Evolutionary conservation across 2,113 vertebrate species (phyloP), one percentile per base, ranked within the genome.

Genomic region (Malaclemys terrapin): DNA sequence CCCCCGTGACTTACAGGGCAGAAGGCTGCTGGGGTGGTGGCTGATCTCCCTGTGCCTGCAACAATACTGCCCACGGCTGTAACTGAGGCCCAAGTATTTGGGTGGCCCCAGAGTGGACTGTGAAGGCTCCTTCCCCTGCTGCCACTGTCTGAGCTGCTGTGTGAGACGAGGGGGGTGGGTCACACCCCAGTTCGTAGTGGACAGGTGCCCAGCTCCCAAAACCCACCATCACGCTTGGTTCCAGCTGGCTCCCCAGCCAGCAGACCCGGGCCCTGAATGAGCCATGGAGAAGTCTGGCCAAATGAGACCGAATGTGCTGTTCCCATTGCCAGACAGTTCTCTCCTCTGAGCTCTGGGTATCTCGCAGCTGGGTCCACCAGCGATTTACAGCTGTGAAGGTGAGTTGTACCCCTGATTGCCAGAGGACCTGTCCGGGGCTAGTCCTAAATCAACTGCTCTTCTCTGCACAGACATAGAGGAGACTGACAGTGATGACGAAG

Each of bases 401-500:
- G 12, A 16, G 62, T 19, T 69, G 31, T 72, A 38, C 17, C 59
- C 3, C 65, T 20, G n/a, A 10, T 22, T 38, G 19, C 17, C 19
- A 38, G n/a, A 3, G 17, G n/a, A 35, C 35, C n/a, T 72, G 65
- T 19, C 59, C 8, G 1, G 38, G 72, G 50, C 45, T 1, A 0
- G 3, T 52, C 27, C 2, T 0, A 76, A 88, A 88, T 1, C 2
- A 72, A 5, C 29, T 16, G 69, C 25, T 88, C 86, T 80, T 79
- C 42, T 88, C 81, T 80, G 35, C 3, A 49, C 87, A 97, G 97
- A 38, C 89, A 78, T 57, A 56, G 83, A 87, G 84, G 94, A 94
- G 1, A 95, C n/a, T 31, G 90, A 87, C 82, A 98, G 93, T 0
- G 95, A 97, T 8, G 93, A 94, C 47, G 94, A 96, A 20, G 96